Evolutionary conservation across 2,797 vertebrate species (phyloP).

Genomic region (Dicrostonyx torquatus): DNA sequence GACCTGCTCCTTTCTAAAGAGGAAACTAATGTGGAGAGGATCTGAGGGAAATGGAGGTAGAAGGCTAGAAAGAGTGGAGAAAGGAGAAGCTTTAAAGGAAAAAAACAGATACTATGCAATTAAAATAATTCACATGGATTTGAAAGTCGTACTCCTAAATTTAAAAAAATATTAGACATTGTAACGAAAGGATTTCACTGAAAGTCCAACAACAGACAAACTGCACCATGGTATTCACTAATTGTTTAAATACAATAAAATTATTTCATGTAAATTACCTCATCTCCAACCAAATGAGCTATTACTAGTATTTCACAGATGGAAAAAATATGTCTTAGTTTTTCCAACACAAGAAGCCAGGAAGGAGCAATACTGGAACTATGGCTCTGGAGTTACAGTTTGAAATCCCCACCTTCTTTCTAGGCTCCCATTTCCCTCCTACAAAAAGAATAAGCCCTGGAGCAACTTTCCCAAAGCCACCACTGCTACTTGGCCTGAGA

Average conservation of each 20-base stretch:
- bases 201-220: not conserved
- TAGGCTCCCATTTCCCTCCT: not conserved
- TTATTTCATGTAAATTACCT: not conserved
- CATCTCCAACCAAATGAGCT: not conserved
- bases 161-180: not conserved
- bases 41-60: not conserved
- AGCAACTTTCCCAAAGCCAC: not conserved
- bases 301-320: not conserved
- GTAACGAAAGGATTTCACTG: not conserved
- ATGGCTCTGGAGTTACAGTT: not conserved
- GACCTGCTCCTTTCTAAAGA: not conserved
- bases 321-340: not conserved
- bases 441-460: not conserved
- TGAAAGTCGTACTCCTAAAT: not conserved
- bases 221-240: not conserved
- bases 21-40: not conserved
- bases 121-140: not conserved
- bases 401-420: not conserved
- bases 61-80: too few relatives aligned
- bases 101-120: not conserved
- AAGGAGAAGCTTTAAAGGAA: not conserved
- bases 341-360: not conserved
- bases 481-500: not conserved
- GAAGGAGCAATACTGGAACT: not conserved
- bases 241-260: not conserved